Base-by-base conservation (phyloP, 2,113 vertebrate genomes). In the Coptodon rendalli region DNA sequence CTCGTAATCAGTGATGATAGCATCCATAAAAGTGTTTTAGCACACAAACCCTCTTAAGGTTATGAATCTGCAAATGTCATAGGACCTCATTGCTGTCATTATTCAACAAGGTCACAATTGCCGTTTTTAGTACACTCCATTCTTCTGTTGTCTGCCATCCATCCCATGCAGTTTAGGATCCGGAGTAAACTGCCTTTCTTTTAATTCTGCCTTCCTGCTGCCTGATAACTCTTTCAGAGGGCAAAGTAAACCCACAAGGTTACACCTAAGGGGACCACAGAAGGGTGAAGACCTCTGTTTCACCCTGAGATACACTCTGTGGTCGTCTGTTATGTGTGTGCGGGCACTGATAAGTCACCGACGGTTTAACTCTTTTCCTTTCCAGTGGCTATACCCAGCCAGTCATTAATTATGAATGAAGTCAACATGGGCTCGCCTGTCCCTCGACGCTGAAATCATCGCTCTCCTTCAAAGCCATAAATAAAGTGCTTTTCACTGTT, bases 401-500 rank as follows among this genome's bases (percentile, higher is more conserved):
- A 38, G n/a, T 34, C 80, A 78, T 96, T 92, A 92, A 94, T 94
- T 94, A 95, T 95, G 87, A 86, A 95, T 94, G 84, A 85, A 89
- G 92, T 86, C 89, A 91, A 91, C 93, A 89, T 19, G 4, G 81
- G 43, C 86, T 81, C 6, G 81, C 50, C 87, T 90, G 91, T 89
- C 89, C 82, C 88, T 43, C 11, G 14, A 88, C 48, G 52, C 92
- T 92, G 59, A 90, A 94, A 89, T 90, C 63, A 83, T 73, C 66
- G 63, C 48, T 24, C 82, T 90, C 76, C 80, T 85, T 91, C 76
- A 83, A 88, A 94, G 89, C 91, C 85, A 66, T 89, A 88, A 92
- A 94, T 90, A 94, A 94, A 95, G 94, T 93, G 91, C 93, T 93
- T 95, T 93, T 93, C 89, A 87, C 84, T 95, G 92, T 94, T 91